Evolutionary conservation across 2,113 vertebrate genomes (phyloP).

Genomic region (Passer domesticus): DNA sequence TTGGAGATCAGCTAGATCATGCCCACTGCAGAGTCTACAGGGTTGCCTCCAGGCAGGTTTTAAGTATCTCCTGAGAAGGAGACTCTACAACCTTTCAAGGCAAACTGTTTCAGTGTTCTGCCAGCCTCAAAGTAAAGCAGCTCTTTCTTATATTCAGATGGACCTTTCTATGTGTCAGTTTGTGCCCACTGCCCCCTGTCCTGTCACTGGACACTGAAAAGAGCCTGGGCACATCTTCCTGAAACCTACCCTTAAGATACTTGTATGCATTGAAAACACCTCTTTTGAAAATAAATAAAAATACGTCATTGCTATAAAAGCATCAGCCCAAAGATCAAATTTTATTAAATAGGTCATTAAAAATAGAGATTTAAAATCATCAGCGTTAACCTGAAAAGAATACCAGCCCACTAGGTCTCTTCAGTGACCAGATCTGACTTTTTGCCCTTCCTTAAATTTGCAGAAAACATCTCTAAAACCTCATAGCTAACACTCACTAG

Average conservation of each 20-base stretch:
- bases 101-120: not conserved
- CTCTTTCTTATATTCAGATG: not conserved
- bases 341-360: not conserved
- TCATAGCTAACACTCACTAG: not conserved
- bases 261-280: not conserved
- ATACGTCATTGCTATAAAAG: not conserved
- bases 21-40: not conserved
- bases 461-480: not conserved
- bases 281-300: not conserved
- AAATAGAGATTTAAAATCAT: not conserved
- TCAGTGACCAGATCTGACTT: not conserved
- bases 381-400: not conserved
- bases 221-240: not conserved
- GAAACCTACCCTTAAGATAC: not conserved
- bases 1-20: not conserved
- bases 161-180: not conserved
- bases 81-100: not conserved
- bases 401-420: not conserved
- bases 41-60: not conserved
- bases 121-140: not conserved
- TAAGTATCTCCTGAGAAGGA: not conserved
- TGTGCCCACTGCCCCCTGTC: not conserved
- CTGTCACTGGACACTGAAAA: fast-evolving
- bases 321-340: not conserved
- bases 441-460: not conserved